phyloP scores from a whole-genome alignment of 2,113 vertebrate species.

The Tringa solitaria region DNA sequence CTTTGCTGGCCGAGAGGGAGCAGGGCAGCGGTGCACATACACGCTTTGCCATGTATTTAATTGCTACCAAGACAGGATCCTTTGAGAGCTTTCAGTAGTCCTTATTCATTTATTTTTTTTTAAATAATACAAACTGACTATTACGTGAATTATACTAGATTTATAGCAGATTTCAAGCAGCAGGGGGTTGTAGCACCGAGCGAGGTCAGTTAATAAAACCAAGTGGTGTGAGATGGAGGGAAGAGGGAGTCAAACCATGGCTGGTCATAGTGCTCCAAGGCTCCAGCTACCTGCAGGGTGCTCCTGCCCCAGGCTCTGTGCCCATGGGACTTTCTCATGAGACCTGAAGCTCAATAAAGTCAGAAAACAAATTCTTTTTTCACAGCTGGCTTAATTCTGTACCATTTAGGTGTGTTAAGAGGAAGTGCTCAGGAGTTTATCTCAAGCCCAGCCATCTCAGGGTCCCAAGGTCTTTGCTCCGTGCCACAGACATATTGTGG shows the following conservation, averaged over 20 bases:
- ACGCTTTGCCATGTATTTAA: neutral
- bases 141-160: neutral
- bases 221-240: no score
- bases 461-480: neutral
- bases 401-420: neutral
- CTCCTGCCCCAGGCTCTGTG: neutral
- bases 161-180: neutral
- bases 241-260: neutral
- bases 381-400: neutral
- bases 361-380: accelerated
- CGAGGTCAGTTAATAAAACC: neutral
- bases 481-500: accelerated
- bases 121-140: neutral
- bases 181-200: neutral
- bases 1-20: neutral
- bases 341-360: neutral
- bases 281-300: neutral
- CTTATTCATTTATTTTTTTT: neutral
- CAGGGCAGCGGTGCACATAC: neutral
- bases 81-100: neutral
- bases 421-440: accelerated
- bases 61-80: neutral
- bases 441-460: accelerated
- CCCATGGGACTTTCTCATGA: neutral
- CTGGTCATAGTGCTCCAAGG: accelerated